These are phyloP conservation scores for Macrosoma leucophasiata DNA, from an alignment of 2,888 invertebrate genomes.

Conservation along the genomic window DNA sequence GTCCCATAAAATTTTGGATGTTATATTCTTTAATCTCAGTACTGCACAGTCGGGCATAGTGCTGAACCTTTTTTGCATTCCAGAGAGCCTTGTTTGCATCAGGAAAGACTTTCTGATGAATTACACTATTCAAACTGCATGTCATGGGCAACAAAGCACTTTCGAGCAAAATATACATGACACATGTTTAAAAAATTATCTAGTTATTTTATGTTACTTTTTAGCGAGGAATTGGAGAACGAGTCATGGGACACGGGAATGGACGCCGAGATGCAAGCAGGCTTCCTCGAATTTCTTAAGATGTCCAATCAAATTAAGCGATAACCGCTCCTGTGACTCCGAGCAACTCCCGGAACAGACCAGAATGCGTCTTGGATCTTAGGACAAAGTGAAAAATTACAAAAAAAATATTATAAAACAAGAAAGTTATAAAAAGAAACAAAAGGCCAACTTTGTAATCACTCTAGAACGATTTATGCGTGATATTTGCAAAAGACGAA, in stretches of 20 bases:
- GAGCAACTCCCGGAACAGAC: conserved; percentile 46
- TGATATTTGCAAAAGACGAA: too few species aligned
- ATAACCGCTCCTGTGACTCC: conserved; percentile 47
- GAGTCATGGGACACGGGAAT: conserved; percentile 72
- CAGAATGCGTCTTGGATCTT: conserved; percentile 39
- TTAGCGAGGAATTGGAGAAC: conserved; percentile 66
- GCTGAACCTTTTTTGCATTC: too few species aligned
- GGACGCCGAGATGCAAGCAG: conserved; percentile 71
- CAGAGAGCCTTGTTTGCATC: too few species aligned
- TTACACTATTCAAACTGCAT: conserved; percentile 1
- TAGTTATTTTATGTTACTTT: conserved; percentile 23
- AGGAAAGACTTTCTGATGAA: too few species aligned
- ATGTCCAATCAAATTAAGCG: conserved; percentile 73
- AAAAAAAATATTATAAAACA: conserved; percentile 58
- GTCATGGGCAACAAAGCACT: too few species aligned
- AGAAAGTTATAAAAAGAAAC: conserved; percentile 61
- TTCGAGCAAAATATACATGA: too few species aligned
- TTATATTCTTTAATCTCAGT: too few species aligned
- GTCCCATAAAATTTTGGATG: too few species aligned
- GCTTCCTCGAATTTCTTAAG: conserved; percentile 70
- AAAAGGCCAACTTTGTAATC: conserved; percentile 34
- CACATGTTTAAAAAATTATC: too few species aligned
- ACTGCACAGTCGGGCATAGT: too few species aligned
- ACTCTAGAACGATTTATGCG: conserved; percentile 32
- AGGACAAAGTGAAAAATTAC: conserved; percentile 47